Conservation (phyloP, 1,140 invertebrate species). For the Olivierus martensii region DNA sequence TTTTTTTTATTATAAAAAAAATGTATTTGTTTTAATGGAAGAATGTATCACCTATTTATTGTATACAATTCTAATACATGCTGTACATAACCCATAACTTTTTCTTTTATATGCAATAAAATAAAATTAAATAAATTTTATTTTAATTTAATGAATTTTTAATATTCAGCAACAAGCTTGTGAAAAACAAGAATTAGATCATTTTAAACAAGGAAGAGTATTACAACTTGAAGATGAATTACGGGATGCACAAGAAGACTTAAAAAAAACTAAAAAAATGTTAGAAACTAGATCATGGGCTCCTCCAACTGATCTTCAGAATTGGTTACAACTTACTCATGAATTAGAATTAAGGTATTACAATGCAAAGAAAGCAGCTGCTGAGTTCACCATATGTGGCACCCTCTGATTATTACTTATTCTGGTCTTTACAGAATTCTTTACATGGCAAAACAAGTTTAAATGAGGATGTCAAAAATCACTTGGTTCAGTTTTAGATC, state of each 20-base stretch:
- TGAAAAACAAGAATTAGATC: not conserved
- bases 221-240: constrained; percentile 17
- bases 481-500: too few relatives aligned
- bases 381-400: too few relatives aligned
- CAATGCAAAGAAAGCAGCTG: constrained; percentile 64
- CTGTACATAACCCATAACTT: too few relatives aligned
- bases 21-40: too few relatives aligned
- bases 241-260: constrained; percentile 36
- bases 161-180: not conserved
- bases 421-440: too few relatives aligned
- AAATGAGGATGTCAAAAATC: too few relatives aligned
- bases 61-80: too few relatives aligned
- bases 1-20: too few relatives aligned
- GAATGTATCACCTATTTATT: too few relatives aligned
- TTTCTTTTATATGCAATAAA: not conserved
- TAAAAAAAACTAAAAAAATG: constrained; percentile 73
- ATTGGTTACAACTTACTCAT: constrained; percentile 87
- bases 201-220: not conserved
- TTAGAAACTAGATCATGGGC: constrained; percentile 75
- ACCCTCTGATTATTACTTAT: too few relatives aligned
- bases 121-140: not conserved
- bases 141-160: not conserved
- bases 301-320: constrained; percentile 67
- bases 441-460: too few relatives aligned
- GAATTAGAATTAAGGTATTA: constrained; percentile 82